phyloP scores from a whole-genome alignment of 2,113 vertebrate genomes.

The Stercorarius parasiticus region DNA sequence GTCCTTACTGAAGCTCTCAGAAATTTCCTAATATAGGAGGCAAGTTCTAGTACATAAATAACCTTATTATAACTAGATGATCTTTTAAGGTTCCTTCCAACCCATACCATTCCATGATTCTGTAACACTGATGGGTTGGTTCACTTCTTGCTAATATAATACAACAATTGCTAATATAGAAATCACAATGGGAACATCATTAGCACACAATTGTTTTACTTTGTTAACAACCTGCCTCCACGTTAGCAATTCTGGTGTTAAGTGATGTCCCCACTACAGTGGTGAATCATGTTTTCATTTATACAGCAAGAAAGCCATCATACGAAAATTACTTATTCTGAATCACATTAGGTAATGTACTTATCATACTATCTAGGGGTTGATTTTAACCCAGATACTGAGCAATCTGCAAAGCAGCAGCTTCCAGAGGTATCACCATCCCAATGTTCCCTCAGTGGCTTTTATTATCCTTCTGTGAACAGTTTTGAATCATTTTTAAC shows the following conservation, averaged over 20 bases:
- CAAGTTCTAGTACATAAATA: not conserved
- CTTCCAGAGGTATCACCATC: not conserved
- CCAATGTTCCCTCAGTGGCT: not conserved
- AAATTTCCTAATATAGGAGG: not conserved
- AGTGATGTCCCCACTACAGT: slow-evolving; percentile 20
- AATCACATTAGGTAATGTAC: slow-evolving; percentile 38
- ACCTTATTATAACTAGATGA: not conserved
- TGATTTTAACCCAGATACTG: slow-evolving; percentile 31
- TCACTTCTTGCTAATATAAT: not conserved
- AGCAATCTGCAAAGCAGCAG: not conserved
- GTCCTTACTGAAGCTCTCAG: not conserved
- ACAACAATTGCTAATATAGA: not conserved
- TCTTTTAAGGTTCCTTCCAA: not conserved
- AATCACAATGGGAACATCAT: not conserved
- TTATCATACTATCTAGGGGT: slow-evolving; percentile 3
- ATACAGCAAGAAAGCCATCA: slow-evolving; percentile 56
- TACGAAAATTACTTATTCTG: slow-evolving; percentile 60
- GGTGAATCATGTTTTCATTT: slow-evolving; percentile 58
- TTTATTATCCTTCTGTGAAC: not conserved
- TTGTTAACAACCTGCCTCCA: slow-evolving; percentile 41
- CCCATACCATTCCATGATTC: not conserved
- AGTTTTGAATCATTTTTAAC: not conserved
- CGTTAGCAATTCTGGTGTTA: slow-evolving; percentile 50
- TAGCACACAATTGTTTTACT: slow-evolving; percentile 32
- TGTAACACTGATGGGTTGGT: not conserved